Evolutionary conservation across 1,140 invertebrate species (phyloP), one percentile per base, ranked within the genome.

Genomic region (Heliconius melpomene): DNA sequence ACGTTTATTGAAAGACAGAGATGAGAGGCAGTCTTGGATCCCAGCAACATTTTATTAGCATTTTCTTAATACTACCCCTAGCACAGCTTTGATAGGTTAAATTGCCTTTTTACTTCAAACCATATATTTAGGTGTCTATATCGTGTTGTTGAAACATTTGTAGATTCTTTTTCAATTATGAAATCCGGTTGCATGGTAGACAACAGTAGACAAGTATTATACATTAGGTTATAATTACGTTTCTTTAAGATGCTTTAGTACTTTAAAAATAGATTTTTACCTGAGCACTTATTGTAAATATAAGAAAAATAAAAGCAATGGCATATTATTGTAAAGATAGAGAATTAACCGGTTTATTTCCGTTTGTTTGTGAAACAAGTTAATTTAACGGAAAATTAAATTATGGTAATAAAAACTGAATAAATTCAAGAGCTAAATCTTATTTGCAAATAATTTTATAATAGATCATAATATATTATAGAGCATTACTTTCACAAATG

Each of bases 41-140:
- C 77, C 76, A 57, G 75, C 20, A 78, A 46, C 52, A 36, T 75
- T 52, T 29, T 79, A 72, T 38, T 70, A 66, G 20, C 57, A 75
- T 73, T 40, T 54, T 77, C 57, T 75, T 80, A 80, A 80, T 80
- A 80, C 75, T 52, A 79, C 78, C 78, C 78, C 74, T 79, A 79
- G 71, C 71, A 72, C 52, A 75, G 78, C 79, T 70, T 70, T 16
- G 66, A 26, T 46, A 72, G 50, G 36, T 70, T 76, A 79, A 76
- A 70, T 60, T 77, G n/a, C 60, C 3, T 29, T 38, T 66, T 60
- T n/a, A 18, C 66, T 32, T 26, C 29, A 60, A 20, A 50, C n/a
- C 50, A 74, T 75, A 26, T 79, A 66, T 73, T 75, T 76, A 79
- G 60, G 60, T 75, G 57, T 60, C 74, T 75, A 79, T 74, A 75